Base-by-base conservation (phyloP, 2,113 vertebrate genomes). In the Casuarius casuarius region DNA sequence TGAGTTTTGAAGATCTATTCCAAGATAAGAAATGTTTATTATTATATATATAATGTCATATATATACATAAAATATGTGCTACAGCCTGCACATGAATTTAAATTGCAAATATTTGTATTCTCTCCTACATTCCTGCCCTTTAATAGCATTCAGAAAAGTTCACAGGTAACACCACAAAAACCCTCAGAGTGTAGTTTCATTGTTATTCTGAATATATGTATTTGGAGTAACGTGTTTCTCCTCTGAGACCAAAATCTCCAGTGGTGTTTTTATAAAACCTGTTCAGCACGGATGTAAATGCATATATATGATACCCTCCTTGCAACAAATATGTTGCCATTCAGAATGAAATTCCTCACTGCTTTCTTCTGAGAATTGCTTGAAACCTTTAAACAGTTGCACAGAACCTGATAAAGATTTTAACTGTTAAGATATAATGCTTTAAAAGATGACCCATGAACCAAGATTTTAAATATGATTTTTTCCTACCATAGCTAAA, bases 401-500 rank as follows among this genome's bases (percentile, higher is more conserved):
- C 35, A 92, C n/a, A 92, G 76, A 95, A 77, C 31, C 68, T 76
- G 73, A 96, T 92, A 83, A 87, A 87, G 59, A 49, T 87, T 86
- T 56, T 65, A 71, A 49, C 65, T 61, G 89, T 95, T 91, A 92
- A 82, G 58, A 95, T 82, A 15, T 62, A 97, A 94, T 73, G 84
- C 76, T 95, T 91, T 97, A 81, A 92, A 96, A 94, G 86, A 95
- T 93, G 89, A 97, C 87, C 92, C 40, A 40, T 86, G 92, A 97
- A 97, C 74, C 26, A 85, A 84, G 62, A 90, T 74, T 97, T 95
- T 84, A 95, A 97, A 91, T 25, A 65, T 56, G 42, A 90, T 80
- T 97, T 97, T 97, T 95, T 82, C 94, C 87, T 95, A 51, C 91
- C 89, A 42, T 42, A 84, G 38, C 52, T 96, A 95, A 97, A 95